phyloP scores from a whole-genome alignment of 2,888 invertebrate species.

The Sialis lutaria region DNA sequence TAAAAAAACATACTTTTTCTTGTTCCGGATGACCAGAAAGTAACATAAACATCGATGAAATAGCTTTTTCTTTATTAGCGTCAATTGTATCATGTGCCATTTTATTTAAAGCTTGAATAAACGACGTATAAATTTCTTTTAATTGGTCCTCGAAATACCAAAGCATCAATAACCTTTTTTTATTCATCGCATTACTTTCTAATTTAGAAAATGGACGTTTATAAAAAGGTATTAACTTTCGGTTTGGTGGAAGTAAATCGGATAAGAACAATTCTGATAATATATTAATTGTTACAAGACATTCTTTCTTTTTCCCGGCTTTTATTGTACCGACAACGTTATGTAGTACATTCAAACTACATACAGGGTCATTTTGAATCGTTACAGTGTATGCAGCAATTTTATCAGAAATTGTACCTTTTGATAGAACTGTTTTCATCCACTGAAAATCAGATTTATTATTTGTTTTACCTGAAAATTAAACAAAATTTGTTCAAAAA shows the following conservation, averaged over 20 bases:
- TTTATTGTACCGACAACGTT: slow-evolving; percentile 60
- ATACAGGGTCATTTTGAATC: slow-evolving; percentile 70
- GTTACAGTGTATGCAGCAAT: slow-evolving; percentile 68
- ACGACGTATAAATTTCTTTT: slow-evolving; percentile 46
- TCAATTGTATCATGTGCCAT: slow-evolving; percentile 67
- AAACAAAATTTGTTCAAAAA: slow-evolving; percentile 4
- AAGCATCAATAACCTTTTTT: slow-evolving; percentile 44
- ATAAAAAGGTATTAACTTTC: slow-evolving; percentile 46
- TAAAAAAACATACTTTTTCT: slow-evolving; percentile 42
- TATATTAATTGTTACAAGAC: slow-evolving; percentile 50
- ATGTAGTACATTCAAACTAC: slow-evolving; percentile 50
- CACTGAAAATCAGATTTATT: slow-evolving; percentile 50
- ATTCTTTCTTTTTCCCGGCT: slow-evolving; percentile 60
- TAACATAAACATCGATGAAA: slow-evolving; percentile 55
- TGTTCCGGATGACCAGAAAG: slow-evolving; percentile 67
- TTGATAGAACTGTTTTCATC: slow-evolving; percentile 59
- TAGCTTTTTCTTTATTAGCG: slow-evolving; percentile 62
- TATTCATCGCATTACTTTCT: slow-evolving; percentile 42
- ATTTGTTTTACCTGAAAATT: slow-evolving; percentile 30
- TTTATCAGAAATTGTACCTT: slow-evolving; percentile 72
- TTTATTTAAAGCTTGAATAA: slow-evolving; percentile 51
- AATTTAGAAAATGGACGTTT: slow-evolving; percentile 41
- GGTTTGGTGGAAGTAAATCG: slow-evolving; percentile 46
- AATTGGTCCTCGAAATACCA: slow-evolving; percentile 88
- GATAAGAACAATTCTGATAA: slow-evolving; percentile 59